Evolutionary conservation across 1,140 invertebrate genomes (phyloP), one percentile per base, ranked within the genome.

Genomic region (Arctopsyche grandis): DNA sequence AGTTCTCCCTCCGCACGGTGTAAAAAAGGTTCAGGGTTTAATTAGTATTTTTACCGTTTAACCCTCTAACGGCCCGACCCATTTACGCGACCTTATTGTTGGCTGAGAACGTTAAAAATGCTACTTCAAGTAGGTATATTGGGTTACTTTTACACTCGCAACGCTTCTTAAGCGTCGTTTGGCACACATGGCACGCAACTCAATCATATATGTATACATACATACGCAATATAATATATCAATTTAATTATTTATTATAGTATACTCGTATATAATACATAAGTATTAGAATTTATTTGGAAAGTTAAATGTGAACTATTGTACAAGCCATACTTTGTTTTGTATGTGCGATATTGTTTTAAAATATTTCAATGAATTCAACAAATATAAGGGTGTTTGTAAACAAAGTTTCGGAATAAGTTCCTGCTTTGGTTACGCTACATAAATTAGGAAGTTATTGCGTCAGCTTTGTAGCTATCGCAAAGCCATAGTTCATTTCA

Each of bases 401-500:
- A 21, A 19, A 19, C 16, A 9, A 60, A 60, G 56, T 60, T 60
- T 60, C 9, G 16, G 16, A 29, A 66, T 29, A 66, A 66, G 63
- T 66, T 66, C 24, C 46, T 26, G 43, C 1, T 46, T 74, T 26
- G 24, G 48, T 56, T 14, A 56, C 46, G 71, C 71, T 56, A 74
- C 71, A 74, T 74, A 74, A 74, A 74, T 74, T 56, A 74, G 71
- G 24, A 74, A 74, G 71, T 74, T 74, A 56, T 12, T 24, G 71
- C 71, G 71, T 74, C 71, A 74, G 71, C 48, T 74, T 74, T 46
- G 71, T 21, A 74, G 56, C 71, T 74, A 74, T 56, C 46, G 71
- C 48, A 56, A 74, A 74, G 22, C 71, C 71, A 74, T 74, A 74
- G 71, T 74, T 74, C 71, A 74, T 74, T 74, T 74, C 48, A n/a